Evolutionary conservation across 2,797 vertebrate species (phyloP).

Genomic region (Tapera naevia): DNA sequence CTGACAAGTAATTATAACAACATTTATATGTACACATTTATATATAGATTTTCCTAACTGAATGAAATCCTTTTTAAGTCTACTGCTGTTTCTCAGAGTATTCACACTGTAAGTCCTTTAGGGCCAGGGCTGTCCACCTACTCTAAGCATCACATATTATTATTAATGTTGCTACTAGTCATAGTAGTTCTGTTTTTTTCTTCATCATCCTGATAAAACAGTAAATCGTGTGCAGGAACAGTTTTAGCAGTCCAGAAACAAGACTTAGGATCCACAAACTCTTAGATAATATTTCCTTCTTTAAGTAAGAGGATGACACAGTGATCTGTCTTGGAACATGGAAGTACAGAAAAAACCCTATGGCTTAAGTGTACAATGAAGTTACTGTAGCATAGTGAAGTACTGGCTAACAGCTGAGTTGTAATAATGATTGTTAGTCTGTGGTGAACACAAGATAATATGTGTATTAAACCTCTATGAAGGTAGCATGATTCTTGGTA

Average conservation of each 20-base stretch:
- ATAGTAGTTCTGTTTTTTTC: not conserved
- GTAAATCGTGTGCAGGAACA: not conserved
- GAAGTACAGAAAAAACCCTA: not conserved
- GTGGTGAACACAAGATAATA: accelerated
- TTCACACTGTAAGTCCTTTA: not conserved
- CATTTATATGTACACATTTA: not conserved
- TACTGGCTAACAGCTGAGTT: not conserved
- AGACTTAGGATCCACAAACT: not conserved
- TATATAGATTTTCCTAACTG: not conserved
- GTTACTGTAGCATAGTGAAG: not conserved
- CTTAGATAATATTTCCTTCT: not conserved
- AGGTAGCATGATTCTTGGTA: not conserved
- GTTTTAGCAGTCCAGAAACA: not conserved
- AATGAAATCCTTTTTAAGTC: not conserved
- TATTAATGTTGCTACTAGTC: not conserved
- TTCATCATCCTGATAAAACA: not conserved
- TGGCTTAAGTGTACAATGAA: not conserved
- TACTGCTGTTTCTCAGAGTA: not conserved
- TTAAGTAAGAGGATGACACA: accelerated
- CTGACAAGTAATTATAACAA: not conserved
- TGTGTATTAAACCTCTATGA: not conserved
- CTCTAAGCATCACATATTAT: not conserved
- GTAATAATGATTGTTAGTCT: not conserved
- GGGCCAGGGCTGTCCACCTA: not conserved
- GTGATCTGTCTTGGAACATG: not conserved